Base-by-base conservation (phyloP, 2,797 vertebrate genomes). In the Acrossocheilus wenchowensis region DNA sequence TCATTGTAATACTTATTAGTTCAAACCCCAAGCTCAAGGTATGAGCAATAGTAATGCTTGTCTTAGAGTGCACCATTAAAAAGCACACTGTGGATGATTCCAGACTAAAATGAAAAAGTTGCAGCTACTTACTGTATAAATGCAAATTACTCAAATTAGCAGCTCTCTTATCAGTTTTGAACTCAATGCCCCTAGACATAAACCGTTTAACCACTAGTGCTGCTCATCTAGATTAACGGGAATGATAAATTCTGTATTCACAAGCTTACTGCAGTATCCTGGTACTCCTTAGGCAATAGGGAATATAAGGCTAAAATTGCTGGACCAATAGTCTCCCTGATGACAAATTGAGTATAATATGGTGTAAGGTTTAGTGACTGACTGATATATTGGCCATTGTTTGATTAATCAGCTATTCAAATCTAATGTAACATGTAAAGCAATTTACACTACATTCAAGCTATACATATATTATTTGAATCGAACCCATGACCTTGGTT, bases 61-160 rank as follows among this genome's bases (percentile, higher is more conserved):
- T 34, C 30, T 60, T 41, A 9, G 21, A 81, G n/a, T 41, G 80
- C 64, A 52, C 12, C 52, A 73, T 41, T 60, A 60, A 83, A 62
- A 62, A 62, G n/a, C 39, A 73, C 52, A 23, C 23, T 11, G 30
- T 39, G 52, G 75, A 78, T n/a, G 12, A 60, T 60, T 78, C 2
- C 21, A 60, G 75, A 41, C n/a, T 60, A 30, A 64, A 64, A 80
- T 45, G 3, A 43, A 79, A 64, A 15, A 45, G 41, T 43, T 26
- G 39, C n/a, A 30, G n/a, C 78, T 64, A 60, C 43, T 15, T 54
- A 77, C 57, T 12, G 41, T 64, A 30, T 64, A 64, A 80, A 80
- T 80, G 78, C 78, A 64, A 80, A 79, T 45, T 1, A 64, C 39
- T 80, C 57, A 80, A 64, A 80, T 80, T 64, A 64, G 57, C 41